Conservation (phyloP, 2,797 vertebrate species). For the Cossypha caffra region DNA sequence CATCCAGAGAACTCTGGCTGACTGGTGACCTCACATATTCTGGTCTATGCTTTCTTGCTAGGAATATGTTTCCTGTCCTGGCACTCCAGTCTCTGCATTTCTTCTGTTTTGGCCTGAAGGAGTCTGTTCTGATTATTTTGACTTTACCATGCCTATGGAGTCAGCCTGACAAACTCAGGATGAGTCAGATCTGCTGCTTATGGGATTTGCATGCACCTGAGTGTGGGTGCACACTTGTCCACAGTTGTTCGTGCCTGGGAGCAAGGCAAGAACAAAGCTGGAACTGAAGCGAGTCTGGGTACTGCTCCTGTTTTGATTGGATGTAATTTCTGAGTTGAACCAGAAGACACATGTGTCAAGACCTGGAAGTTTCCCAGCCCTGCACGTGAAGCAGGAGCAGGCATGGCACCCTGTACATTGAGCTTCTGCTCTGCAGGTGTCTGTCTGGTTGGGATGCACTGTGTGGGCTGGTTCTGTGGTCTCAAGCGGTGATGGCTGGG, state of each 20-base stretch:
- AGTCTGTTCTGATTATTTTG: background rate
- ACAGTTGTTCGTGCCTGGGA: background rate
- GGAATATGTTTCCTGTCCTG: background rate
- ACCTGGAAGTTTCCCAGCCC: background rate
- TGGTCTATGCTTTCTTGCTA: background rate
- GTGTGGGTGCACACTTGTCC: background rate
- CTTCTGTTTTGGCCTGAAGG: background rate
- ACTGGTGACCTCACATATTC: background rate
- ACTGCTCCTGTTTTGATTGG: background rate
- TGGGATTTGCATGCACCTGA: fast-evolving
- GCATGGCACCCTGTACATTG: fast-evolving
- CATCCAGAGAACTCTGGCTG: background rate
- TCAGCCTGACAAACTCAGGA: background rate
- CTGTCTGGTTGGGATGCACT: background rate
- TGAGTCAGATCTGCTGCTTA: background rate
- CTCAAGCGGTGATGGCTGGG: background rate
- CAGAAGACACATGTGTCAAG: background rate
- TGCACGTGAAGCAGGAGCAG: fast-evolving
- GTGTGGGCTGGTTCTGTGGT: background rate
- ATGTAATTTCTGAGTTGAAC: background rate
- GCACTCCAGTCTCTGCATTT: background rate
- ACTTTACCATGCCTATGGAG: background rate
- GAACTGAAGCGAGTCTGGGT: background rate
- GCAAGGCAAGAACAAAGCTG: background rate
- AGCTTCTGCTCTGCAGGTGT: background rate